phyloP scores from a whole-genome alignment of 1,140 invertebrate genomes.

The Dryas iulia region DNA sequence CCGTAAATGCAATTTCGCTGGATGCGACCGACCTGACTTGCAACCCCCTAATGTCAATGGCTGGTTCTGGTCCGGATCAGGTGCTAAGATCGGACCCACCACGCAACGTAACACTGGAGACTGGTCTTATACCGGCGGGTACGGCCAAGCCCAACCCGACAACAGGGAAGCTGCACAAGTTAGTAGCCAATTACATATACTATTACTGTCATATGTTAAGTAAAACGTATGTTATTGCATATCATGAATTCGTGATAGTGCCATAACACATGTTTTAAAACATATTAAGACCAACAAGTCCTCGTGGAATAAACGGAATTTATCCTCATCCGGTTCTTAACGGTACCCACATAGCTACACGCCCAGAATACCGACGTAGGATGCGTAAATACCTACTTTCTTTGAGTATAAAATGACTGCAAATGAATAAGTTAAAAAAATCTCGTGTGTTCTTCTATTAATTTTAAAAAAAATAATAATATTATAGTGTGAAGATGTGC shows the following conservation, averaged over 20 bases:
- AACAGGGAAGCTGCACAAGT: conserved; percentile 94
- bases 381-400: neutral
- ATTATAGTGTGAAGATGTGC: too few relatives aligned
- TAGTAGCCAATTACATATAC: conserved; percentile 35
- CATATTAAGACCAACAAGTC: neutral
- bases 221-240: too few relatives aligned
- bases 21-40: conserved; percentile 92
- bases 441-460: too few relatives aligned
- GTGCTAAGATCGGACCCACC: conserved; percentile 92
- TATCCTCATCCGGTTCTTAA: conserved; percentile 16
- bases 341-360: conserved; percentile 1
- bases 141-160: conserved; percentile 91
- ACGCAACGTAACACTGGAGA: conserved; percentile 92
- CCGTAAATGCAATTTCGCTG: conserved; percentile 95
- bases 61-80: conserved; percentile 96
- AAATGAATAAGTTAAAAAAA: too few relatives aligned
- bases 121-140: conserved; percentile 93
- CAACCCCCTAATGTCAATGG: conserved; percentile 94
- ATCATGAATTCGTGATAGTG: too few relatives aligned
- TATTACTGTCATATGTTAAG: too few relatives aligned
- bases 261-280: neutral
- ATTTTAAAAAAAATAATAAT: neutral
- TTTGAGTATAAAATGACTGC: neutral
- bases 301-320: neutral
- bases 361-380: neutral